Base-by-base conservation (phyloP, 2,888 invertebrate species). In the Tridacna gigas region DNA sequence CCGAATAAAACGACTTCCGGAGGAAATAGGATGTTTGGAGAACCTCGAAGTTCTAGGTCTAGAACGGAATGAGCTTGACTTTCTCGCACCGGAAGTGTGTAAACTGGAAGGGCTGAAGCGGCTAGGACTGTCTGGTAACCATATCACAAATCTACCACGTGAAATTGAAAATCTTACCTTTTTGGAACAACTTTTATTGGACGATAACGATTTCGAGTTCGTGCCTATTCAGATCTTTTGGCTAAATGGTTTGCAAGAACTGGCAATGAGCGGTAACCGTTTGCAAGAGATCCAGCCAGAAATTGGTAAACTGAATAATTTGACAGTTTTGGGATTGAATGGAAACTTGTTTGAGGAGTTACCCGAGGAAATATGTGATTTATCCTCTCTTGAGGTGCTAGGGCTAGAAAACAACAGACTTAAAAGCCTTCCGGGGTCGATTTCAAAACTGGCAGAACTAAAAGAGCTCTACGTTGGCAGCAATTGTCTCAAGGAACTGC, bases 171-270 rank as follows among this genome's bases (percentile, higher is more conserved):
- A 93, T 79, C 83, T 94, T 63, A 77, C 88, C 0, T 88, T 83
- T 26, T 83, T 94, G 12, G 89, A 92, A 65, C 91, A 93, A 56
- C 89, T 94, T 11, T 80, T 91, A 12, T 80, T 94, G 26, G 93
- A 92, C 75, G 92, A 94, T 81, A 94, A 94, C 77, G 91, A 93
- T 74, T 93, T 94, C 82, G 93, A 93, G 67, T 93, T 93, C 60
- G 90, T 94, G 25, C 94, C 94, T 20, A 89, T 93, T 26, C 93
- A 94, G 86, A 84, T 93, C 7, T 93, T 91, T 83, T 91, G 91
- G 90, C 80, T 94, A 79, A 89, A 91, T 48, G 88, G 84, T 22
- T 84, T 94, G 28, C 87, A 90, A 37, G 93, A 94, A 66, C 84
- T 94, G n/a, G 91, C 91, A 11, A 63, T 94, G 81, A 93, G 92